These are phyloP conservation scores for Aporophyla lueneburgensis DNA, from an alignment of 2,888 invertebrate genomes.

Conservation along the genomic window DNA sequence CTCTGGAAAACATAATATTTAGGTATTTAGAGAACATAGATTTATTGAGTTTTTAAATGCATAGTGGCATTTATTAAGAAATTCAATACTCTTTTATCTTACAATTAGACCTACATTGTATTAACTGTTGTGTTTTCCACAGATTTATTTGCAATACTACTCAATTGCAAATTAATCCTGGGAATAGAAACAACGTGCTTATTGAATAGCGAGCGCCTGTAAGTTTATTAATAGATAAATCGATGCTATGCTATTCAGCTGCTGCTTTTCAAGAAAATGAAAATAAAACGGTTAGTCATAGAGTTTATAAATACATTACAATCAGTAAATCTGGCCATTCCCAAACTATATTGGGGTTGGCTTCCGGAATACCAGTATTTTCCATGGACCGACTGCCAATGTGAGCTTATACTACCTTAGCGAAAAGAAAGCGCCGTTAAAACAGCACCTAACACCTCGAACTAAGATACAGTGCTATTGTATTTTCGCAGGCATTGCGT, in stretches of 20 bases:
- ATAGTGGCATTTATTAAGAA: background rate
- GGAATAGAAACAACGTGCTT: background rate
- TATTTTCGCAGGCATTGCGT: constrained; percentile 17
- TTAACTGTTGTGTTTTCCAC: too few relatives aligned
- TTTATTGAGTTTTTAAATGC: background rate
- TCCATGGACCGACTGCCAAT: too few relatives aligned
- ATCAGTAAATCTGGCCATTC: background rate
- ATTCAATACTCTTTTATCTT: background rate
- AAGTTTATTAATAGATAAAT: background rate
- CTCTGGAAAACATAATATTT: constrained; percentile 51
- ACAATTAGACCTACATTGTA: background rate
- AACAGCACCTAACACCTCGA: background rate
- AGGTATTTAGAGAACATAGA: background rate
- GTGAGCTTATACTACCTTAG: too few relatives aligned
- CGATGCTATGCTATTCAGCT: too few relatives aligned
- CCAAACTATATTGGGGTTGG: background rate
- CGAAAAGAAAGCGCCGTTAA: background rate
- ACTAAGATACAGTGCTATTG: constrained; percentile 27
- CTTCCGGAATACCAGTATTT: background rate
- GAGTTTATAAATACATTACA: background rate
- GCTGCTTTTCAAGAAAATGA: background rate
- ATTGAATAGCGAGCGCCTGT: background rate
- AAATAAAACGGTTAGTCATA: background rate
- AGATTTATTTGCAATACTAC: too few relatives aligned
- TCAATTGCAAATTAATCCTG: background rate